Evolutionary conservation across 1,140 invertebrate species (phyloP).

Genomic region (Macrostomum lignano): DNA sequence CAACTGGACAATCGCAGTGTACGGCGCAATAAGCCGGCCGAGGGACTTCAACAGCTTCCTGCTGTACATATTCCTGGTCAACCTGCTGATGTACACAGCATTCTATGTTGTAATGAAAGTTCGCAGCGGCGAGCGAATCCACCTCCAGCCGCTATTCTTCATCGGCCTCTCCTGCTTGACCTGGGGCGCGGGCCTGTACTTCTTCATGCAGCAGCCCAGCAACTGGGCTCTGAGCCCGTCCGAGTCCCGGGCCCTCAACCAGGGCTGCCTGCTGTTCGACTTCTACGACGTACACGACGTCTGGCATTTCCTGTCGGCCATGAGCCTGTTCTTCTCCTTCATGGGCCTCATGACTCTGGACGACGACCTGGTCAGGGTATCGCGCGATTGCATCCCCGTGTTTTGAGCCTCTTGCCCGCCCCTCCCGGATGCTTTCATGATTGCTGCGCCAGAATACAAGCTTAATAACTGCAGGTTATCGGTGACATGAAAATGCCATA

Average conservation of each 20-base stretch:
- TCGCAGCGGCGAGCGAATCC: no score
- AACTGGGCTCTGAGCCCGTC: slow-evolving; percentile 51
- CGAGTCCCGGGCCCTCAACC: slow-evolving; percentile 43
- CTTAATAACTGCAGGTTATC: no score
- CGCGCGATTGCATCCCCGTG: no score
- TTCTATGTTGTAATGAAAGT: slow-evolving; percentile 67
- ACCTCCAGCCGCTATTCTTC: slow-evolving; percentile 34
- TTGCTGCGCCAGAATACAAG: no score
- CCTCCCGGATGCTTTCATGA: no score
- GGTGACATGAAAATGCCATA: no score
- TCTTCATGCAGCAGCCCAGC: slow-evolving; percentile 46
- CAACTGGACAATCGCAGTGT: no score
- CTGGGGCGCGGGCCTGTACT: slow-evolving; percentile 41
- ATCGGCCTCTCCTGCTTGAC: slow-evolving; percentile 35
- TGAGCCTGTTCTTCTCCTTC: slow-evolving; percentile 58
- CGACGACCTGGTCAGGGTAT: no score
- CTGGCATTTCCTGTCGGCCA: slow-evolving; percentile 59
- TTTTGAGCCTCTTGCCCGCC: no score
- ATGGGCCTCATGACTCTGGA: no score
- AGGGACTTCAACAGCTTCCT: slow-evolving; percentile 52
- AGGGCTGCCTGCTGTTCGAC: slow-evolving; percentile 39
- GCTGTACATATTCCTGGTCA: slow-evolving; percentile 48
- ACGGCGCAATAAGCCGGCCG: no score
- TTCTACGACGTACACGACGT: slow-evolving; percentile 63
- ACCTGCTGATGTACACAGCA: slow-evolving; percentile 46